Percentiles rank a stretch among this genome's conserved stretches.
phyloP scores from a whole-genome alignment of 2,797 vertebrate genomes.

The Onychomys leucogaster region DNA sequence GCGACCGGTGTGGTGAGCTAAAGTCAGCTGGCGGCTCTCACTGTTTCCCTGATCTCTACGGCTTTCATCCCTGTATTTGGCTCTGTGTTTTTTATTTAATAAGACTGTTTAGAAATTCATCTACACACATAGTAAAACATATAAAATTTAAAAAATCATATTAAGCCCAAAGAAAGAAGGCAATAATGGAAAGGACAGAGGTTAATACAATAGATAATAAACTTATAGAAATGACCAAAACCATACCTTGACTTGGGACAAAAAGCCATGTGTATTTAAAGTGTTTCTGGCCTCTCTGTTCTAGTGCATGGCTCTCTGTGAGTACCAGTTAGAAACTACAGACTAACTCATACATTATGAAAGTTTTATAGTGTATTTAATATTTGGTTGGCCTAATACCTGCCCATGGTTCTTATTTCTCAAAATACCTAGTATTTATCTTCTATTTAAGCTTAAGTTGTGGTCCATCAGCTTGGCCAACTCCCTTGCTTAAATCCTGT shows the following conservation, averaged over 20 bases:
- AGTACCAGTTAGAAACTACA: slow-evolving; percentile 23
- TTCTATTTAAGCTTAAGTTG: not conserved
- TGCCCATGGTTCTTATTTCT: slow-evolving; percentile 21
- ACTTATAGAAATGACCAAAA: slow-evolving; percentile 12
- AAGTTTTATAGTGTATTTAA: not conserved
- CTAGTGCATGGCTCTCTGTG: not conserved
- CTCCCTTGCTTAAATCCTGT: not conserved
- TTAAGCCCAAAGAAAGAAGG: slow-evolving; percentile 12
- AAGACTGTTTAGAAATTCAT: too few species aligned
- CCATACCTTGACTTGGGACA: not conserved
- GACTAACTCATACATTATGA: slow-evolving; percentile 18
- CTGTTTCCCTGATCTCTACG: too few species aligned
- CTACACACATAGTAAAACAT: not conserved
- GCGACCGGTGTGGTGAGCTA: too few species aligned
- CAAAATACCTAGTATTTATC: slow-evolving; percentile 11
- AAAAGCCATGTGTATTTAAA: not conserved
- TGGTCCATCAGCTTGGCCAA: not conserved
- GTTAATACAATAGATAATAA: slow-evolving; percentile 48
- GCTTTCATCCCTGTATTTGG: too few species aligned
- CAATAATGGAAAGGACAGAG: slow-evolving; percentile 10
- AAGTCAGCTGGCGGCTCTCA: too few species aligned
- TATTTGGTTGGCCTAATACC: slow-evolving; percentile 4
- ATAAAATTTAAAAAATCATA: not conserved
- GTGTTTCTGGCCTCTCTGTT: slow-evolving; percentile 48
- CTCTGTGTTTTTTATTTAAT: too few species aligned